Evolutionary conservation across 2,888 invertebrate species (phyloP), one percentile per base, ranked within the genome.

Genomic region (Eilema depressum): DNA sequence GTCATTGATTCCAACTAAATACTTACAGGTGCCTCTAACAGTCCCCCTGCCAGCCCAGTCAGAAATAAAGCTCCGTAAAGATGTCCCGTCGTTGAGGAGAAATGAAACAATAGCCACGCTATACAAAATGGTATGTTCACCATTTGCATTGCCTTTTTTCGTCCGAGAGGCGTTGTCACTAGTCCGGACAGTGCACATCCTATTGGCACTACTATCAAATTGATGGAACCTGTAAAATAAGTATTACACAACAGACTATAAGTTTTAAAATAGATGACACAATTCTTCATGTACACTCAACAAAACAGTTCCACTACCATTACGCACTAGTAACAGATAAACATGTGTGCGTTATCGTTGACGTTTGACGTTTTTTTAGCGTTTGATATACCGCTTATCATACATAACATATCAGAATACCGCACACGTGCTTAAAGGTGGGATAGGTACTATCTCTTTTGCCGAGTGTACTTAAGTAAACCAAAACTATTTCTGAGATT

Each of bases 1-100:
- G n/a, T n/a, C n/a, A n/a, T n/a, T n/a, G n/a, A n/a, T 33, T 41
- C 3, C 7, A 47, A 20, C 14, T 20, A 17, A 33, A 62, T 66
- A 95, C 96, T 95, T 93, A 97, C 98, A 26, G 98, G 98, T 73
- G 98, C 98, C 91, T 98, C 98, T 76, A 98, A 94, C 12, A 98
- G 91, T 68, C 98, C 98, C 69, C 98, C 98, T 10, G 97, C 96
- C 37, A 98, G 85, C 2, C 98, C 98, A 7, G 97, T 97, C 71
- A 98, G 91, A 76, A 96, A 96, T 57, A 98, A 91, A 2, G 97
- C 97, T 1, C 96, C 89, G 86, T 98, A 98, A 41, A 98, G 93
- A 86, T 97, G 96, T 75, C 93, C 93, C 0, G 97, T 95, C 69
- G 91, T 93, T 14, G 91, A 95, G 0, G 98, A 95, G 85, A 96